Conservation (phyloP, 2,888 invertebrate genomes). For the Pachliopta kotzebuea region DNA sequence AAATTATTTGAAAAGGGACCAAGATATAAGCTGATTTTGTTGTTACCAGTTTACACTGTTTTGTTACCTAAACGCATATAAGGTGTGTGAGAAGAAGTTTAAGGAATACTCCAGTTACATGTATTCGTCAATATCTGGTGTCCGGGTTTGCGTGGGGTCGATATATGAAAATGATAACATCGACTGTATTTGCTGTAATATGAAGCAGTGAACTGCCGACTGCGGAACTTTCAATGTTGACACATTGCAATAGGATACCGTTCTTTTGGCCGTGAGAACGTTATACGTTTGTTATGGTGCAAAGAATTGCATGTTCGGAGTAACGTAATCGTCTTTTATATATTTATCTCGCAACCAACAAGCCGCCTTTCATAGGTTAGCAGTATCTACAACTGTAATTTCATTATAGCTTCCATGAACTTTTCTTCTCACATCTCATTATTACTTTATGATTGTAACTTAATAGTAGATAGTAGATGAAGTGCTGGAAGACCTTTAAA, state of each 20-base stretch:
- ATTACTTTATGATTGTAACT: background rate
- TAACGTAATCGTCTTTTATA: slow-evolving; percentile 33
- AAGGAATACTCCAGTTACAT: slow-evolving; percentile 8
- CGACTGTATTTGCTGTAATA: slow-evolving; percentile 46
- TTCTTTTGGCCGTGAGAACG: slow-evolving; percentile 42
- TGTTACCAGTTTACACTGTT: background rate
- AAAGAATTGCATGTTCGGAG: slow-evolving; percentile 31
- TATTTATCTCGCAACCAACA: slow-evolving; percentile 29
- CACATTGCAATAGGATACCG: slow-evolving; percentile 43
- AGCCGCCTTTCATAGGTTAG: slow-evolving; percentile 2
- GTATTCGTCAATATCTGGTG: slow-evolving; percentile 25
- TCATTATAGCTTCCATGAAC: slow-evolving; percentile 3
- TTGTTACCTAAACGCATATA: background rate
- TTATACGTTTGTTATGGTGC: slow-evolving; percentile 37
- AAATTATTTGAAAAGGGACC: too few relatives aligned
- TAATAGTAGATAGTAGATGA: too few relatives aligned
- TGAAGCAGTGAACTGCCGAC: slow-evolving; percentile 42
- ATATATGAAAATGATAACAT: slow-evolving; percentile 36
- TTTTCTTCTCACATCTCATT: background rate
- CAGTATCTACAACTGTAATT: background rate
- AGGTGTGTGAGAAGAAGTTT: slow-evolving; percentile 1
- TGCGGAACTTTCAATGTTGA: slow-evolving; percentile 41
- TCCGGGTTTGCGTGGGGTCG: slow-evolving; percentile 29
- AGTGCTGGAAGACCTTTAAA: too few relatives aligned
- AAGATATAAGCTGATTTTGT: background rate